phyloP scores from a whole-genome alignment of 2,888 invertebrate genomes.

The Pheosia gnoma region DNA sequence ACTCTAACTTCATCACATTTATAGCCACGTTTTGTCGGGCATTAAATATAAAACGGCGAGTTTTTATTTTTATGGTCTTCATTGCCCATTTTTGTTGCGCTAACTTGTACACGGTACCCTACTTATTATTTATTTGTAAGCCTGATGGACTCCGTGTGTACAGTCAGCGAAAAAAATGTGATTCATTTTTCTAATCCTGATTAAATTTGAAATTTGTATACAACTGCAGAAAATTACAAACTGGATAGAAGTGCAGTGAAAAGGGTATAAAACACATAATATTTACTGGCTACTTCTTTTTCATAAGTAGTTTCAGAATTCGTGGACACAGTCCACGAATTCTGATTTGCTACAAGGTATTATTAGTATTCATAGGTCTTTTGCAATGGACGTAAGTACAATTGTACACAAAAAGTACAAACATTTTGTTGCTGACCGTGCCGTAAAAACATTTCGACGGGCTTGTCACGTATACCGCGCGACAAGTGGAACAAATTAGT shows the following conservation, averaged over 20 bases:
- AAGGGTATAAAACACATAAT: too few species aligned
- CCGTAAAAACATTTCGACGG: not conserved
- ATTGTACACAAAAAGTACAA: not conserved
- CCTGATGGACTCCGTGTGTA: constrained; percentile 1
- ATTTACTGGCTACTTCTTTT: too few species aligned
- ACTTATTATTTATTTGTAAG: constrained; percentile 30
- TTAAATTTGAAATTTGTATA: too few species aligned
- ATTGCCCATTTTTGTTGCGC: constrained; percentile 17
- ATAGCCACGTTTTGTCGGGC: constrained; percentile 21
- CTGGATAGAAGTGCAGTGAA: too few species aligned
- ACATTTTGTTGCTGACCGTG: not conserved
- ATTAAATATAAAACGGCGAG: constrained; percentile 38
- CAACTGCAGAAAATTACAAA: too few species aligned
- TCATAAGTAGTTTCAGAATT: too few species aligned
- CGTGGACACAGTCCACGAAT: too few species aligned
- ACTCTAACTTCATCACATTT: not conserved
- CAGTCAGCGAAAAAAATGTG: not conserved
- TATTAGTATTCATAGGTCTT: too few species aligned
- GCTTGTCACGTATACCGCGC: not conserved
- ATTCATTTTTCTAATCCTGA: too few species aligned
- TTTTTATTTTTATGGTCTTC: constrained; percentile 41
- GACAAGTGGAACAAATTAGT: constrained; percentile 5
- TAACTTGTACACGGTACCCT: constrained; percentile 20
- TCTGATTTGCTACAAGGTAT: too few species aligned
- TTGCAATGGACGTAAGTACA: too few species aligned